A percentile compares a stretch with the other conserved stretches of the same genome.
Conservation (phyloP, 2,797 vertebrate species). For the Gallinago solitaria region DNA sequence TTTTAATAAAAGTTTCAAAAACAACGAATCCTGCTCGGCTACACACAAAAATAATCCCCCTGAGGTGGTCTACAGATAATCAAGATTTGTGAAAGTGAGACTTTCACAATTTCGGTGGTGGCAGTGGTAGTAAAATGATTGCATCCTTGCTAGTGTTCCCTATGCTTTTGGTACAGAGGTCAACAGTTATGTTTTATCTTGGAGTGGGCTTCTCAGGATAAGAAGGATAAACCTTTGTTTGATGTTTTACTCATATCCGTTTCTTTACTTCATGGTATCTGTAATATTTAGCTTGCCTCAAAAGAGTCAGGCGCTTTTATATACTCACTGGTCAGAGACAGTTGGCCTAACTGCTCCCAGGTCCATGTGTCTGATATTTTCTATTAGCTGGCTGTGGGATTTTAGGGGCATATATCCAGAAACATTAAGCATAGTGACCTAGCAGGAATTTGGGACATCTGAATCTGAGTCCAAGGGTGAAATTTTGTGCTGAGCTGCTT, state of each 20-base stretch:
- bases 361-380: background rate
- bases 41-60: background rate
- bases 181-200: background rate
- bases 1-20: background rate
- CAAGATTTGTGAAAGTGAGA: background rate
- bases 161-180: background rate
- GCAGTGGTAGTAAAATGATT: background rate
- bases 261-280: background rate
- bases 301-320: background rate
- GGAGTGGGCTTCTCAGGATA: background rate
- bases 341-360: background rate
- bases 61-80: background rate
- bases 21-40: background rate
- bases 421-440: background rate
- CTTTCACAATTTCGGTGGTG: background rate
- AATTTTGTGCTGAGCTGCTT: background rate
- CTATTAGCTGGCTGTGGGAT: background rate
- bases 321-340: background rate
- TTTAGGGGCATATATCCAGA: background rate
- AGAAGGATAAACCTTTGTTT: background rate
- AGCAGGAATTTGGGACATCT: background rate
- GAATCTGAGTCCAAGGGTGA: background rate
- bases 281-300: background rate
- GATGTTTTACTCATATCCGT: background rate
- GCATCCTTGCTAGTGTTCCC: background rate